A percentile compares a stretch with the other conserved stretches of the same genome.
Evolutionary conservation across 2,113 vertebrate species (phyloP).

Genomic region (Dicrurus megarhynchus): DNA sequence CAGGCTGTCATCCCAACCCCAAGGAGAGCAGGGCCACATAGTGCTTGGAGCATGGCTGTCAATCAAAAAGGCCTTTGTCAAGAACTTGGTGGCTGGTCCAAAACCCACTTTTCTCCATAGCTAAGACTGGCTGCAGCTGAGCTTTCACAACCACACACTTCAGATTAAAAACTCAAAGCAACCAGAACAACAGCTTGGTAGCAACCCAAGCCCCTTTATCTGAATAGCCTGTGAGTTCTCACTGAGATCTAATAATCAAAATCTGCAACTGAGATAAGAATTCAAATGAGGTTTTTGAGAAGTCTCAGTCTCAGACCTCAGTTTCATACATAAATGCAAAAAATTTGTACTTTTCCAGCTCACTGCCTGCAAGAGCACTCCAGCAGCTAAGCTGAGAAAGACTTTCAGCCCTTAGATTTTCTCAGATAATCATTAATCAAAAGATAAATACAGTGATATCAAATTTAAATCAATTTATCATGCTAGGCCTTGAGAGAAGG

Average conservation of each 20-base stretch:
- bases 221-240: not conserved
- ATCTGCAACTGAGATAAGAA: constrained; percentile 3
- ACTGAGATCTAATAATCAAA: constrained; percentile 2
- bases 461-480: not conserved
- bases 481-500: not conserved
- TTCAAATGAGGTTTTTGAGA: not conserved
- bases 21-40: not conserved
- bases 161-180: not conserved
- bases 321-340: constrained; percentile 29
- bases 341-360: not conserved
- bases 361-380: not conserved
- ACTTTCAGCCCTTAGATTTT: not conserved
- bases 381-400: not conserved
- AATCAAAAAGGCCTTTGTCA: not conserved
- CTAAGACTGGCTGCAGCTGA: not conserved
- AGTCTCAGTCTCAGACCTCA: not conserved
- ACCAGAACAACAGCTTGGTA: not conserved
- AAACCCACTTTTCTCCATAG: not conserved
- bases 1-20: not conserved
- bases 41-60: not conserved
- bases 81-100: not conserved
- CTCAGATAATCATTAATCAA: constrained; percentile 35
- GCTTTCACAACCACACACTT: not conserved
- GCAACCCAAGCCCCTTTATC: not conserved
- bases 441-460: not conserved